Percentiles rank a stretch among this genome's conserved stretches.
phyloP scores from a whole-genome alignment of 2,888 invertebrate species.

The Ptychoptera contaminata region DNA sequence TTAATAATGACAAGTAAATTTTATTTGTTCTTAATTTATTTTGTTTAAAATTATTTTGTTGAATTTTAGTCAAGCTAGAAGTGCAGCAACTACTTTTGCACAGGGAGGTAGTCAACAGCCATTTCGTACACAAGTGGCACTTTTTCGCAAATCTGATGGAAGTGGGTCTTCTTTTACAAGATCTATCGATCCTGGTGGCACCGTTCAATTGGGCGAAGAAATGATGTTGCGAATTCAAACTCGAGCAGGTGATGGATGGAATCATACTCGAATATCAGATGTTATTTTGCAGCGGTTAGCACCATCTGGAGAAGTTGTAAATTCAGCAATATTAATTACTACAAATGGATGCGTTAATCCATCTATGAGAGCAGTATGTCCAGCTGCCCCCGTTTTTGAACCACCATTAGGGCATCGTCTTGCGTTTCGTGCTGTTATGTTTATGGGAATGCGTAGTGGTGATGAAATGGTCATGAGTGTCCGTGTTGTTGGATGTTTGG shows the following conservation, averaged over 20 bases:
- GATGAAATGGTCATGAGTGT: conserved; percentile 40
- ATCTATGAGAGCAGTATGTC: conserved; percentile 32
- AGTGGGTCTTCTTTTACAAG: conserved; percentile 29
- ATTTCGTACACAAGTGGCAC: conserved; percentile 36
- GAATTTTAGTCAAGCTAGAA: conserved; percentile 22
- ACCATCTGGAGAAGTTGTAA: conserved; percentile 20
- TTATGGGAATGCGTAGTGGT: conserved; percentile 40
- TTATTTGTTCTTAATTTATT: too few relatives aligned
- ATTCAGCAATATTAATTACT: conserved; percentile 29
- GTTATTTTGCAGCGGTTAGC: conserved; percentile 31
- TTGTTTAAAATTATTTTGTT: not conserved
- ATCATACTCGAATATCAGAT: conserved; percentile 36
- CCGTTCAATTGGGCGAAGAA: conserved; percentile 41
- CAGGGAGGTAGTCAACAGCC: conserved; percentile 37
- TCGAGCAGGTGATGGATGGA: conserved; percentile 34
- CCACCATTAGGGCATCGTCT: conserved; percentile 31
- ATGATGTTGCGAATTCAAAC: conserved; percentile 36
- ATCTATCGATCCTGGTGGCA: conserved; percentile 33
- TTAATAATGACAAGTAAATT: conserved; percentile 29
- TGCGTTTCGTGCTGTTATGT: conserved; percentile 38
- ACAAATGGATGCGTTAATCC: conserved; percentile 33
- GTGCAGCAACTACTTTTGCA: conserved; percentile 27
- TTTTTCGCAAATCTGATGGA: conserved; percentile 30
- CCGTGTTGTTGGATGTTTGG: conserved; percentile 37
- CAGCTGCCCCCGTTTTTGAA: conserved; percentile 29